Conservation (phyloP, 2,797 vertebrate genomes). For the Lutjanus argentimaculatus region DNA sequence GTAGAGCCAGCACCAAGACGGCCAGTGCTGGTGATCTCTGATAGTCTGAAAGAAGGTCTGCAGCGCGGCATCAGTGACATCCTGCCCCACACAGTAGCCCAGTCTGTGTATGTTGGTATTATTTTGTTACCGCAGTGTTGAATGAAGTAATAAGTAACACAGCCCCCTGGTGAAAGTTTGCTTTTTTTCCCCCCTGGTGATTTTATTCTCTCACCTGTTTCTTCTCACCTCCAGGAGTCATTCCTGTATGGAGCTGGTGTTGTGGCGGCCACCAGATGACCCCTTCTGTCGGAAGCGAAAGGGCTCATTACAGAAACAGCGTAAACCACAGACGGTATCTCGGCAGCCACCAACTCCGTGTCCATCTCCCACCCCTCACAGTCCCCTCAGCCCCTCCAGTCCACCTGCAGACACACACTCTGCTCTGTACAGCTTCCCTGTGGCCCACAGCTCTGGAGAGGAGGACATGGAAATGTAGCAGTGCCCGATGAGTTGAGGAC, state of each 20-base stretch:
- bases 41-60: conserved; percentile 88
- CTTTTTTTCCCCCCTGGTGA: not conserved
- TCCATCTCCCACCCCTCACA: conserved; percentile 67
- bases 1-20: conserved; percentile 82
- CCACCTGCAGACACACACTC: conserved; percentile 60
- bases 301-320: conserved; percentile 83
- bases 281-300: conserved; percentile 83
- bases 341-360: conserved; percentile 76
- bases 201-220: not conserved
- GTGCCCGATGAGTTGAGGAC: conserved; percentile 12
- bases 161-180: not conserved
- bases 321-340: conserved; percentile 79
- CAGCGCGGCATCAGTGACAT: conserved; percentile 87
- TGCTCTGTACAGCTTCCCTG: conserved; percentile 70
- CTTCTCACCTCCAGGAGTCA: conserved; percentile 78
- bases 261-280: conserved; percentile 88
- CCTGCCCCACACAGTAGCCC: conserved; percentile 87
- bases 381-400: conserved; percentile 59
- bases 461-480: conserved; percentile 89
- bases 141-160: not conserved
- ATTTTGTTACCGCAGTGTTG: not conserved
- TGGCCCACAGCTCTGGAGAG: conserved; percentile 73
- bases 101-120: conserved; percentile 85
- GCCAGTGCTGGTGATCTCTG: conserved; percentile 88
- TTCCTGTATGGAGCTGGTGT: conserved; percentile 89